These are phyloP conservation scores for Epinotia brunnichana DNA, from an alignment of 2,888 invertebrate genomes.

Conservation along the genomic window DNA sequence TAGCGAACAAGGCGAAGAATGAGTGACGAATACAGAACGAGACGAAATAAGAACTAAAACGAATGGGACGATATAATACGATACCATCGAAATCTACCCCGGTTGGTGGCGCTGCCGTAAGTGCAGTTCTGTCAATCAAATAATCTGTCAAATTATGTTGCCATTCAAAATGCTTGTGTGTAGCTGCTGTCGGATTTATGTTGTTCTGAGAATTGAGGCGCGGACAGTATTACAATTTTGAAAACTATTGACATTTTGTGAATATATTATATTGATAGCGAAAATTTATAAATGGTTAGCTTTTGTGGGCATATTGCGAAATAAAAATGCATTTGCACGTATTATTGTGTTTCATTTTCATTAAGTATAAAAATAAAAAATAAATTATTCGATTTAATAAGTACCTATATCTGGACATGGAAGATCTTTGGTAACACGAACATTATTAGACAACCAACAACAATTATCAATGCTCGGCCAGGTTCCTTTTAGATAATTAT, in stretches of 20 bases:
- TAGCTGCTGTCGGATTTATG: not conserved
- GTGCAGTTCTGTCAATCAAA: not conserved
- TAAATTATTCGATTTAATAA: slow-evolving; percentile 22
- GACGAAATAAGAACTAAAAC: no score
- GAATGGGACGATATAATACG: no score
- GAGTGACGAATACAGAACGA: no score
- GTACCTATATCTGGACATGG: not conserved
- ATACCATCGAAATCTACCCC: not conserved
- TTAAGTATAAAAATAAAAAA: slow-evolving; percentile 35
- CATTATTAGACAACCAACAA: slow-evolving; percentile 2
- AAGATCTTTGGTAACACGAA: slow-evolving; percentile 28
- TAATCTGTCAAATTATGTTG: not conserved
- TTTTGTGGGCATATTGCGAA: slow-evolving; percentile 82
- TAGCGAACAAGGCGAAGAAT: no score
- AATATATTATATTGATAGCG: slow-evolving; percentile 73
- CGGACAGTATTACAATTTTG: slow-evolving; percentile 50
- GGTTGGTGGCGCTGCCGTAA: not conserved
- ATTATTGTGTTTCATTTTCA: slow-evolving; percentile 63
- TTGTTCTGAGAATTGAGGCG: not conserved
- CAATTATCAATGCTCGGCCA: not conserved
- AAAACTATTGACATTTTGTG: slow-evolving; percentile 61
- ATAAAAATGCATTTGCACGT: slow-evolving; percentile 79
- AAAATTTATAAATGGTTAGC: slow-evolving; percentile 79
- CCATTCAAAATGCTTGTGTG: not conserved
- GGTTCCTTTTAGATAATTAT: not conserved